Evolutionary conservation across 2,888 invertebrate genomes (phyloP).

Genomic region (Teinopalpus imperialis): DNA sequence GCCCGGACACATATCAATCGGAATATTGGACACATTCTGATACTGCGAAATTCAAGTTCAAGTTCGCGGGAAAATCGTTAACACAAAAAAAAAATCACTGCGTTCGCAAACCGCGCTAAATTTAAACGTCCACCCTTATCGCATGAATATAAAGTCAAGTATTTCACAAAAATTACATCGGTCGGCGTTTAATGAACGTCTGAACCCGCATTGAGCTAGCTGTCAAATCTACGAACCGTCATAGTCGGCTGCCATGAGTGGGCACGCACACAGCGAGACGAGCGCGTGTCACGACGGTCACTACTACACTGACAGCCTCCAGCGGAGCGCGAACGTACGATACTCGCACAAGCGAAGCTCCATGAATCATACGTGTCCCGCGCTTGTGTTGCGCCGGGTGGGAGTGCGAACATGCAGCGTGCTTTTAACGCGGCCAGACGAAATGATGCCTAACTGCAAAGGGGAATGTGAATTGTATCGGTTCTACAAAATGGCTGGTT

Average conservation of each 20-base stretch:
- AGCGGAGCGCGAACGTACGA: slow-evolving; percentile 68
- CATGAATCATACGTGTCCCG: slow-evolving; percentile 70
- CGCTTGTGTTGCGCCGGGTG: slow-evolving; percentile 73
- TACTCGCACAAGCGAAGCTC: slow-evolving; percentile 56
- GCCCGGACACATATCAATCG: slow-evolving; percentile 71
- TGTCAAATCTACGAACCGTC: slow-evolving; percentile 83
- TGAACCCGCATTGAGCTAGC: slow-evolving; percentile 82
- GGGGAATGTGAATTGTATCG: slow-evolving; percentile 64
- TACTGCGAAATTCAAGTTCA: slow-evolving; percentile 48
- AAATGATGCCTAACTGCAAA: slow-evolving; percentile 76
- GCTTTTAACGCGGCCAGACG: slow-evolving; percentile 78
- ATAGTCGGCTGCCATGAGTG: slow-evolving; percentile 81
- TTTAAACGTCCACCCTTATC: slow-evolving; percentile 42
- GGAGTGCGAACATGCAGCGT: slow-evolving; percentile 81
- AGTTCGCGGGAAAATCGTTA: slow-evolving; percentile 66
- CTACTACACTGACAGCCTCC: slow-evolving; percentile 77
- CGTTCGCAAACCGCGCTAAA: slow-evolving; percentile 31
- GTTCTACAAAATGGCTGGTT: slow-evolving; percentile 74
- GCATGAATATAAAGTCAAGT: slow-evolving; percentile 63
- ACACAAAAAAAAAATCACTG: slow-evolving; percentile 42
- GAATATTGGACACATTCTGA: slow-evolving; percentile 45
- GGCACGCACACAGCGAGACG: slow-evolving; percentile 68
- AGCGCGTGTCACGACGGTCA: slow-evolving; percentile 65
- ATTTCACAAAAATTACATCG: slow-evolving; percentile 74
- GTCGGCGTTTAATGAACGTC: slow-evolving; percentile 78